Percentiles rank a stretch among this genome's conserved stretches.
These are phyloP conservation scores for Rhagologus leucostigma DNA, from an alignment of 2,113 vertebrate species.

Conservation along the genomic window DNA sequence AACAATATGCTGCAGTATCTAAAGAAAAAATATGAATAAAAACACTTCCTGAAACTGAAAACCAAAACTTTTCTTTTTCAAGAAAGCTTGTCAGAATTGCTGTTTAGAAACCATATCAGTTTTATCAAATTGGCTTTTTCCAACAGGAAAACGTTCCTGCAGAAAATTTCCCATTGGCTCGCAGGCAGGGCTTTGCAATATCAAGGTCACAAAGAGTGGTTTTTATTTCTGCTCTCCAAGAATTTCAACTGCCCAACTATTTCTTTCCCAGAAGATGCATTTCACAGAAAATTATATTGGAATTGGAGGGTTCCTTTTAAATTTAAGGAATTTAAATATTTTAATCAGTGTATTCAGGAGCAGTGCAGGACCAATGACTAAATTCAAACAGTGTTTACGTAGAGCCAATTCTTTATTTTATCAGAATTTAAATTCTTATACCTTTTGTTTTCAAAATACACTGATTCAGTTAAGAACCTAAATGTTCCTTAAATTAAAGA, in stretches of 20 bases:
- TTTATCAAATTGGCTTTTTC: slow-evolving; percentile 3
- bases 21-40: neutral
- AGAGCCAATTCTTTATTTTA: neutral
- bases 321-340: neutral
- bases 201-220: neutral
- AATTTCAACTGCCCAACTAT: neutral
- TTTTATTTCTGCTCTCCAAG: neutral
- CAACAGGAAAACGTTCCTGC: neutral
- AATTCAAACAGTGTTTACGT: neutral
- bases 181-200: neutral
- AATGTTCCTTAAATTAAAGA: neutral
- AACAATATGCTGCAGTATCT: neutral
- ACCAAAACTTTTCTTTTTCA: neutral
- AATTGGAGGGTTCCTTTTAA: neutral
- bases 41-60: neutral
- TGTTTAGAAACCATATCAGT: neutral
- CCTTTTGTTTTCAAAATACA: neutral
- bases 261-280: slow-evolving; percentile 5
- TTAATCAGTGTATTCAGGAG: neutral
- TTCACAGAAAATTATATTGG: neutral
- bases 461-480: neutral
- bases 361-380: neutral
- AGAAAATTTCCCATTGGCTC: neutral
- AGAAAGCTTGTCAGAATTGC: neutral
- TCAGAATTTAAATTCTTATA: neutral